Percentiles rank a stretch among this genome's conserved stretches.
phyloP scores from a whole-genome alignment of 2,888 invertebrate genomes.

The Lumbricus terrestris region DNA sequence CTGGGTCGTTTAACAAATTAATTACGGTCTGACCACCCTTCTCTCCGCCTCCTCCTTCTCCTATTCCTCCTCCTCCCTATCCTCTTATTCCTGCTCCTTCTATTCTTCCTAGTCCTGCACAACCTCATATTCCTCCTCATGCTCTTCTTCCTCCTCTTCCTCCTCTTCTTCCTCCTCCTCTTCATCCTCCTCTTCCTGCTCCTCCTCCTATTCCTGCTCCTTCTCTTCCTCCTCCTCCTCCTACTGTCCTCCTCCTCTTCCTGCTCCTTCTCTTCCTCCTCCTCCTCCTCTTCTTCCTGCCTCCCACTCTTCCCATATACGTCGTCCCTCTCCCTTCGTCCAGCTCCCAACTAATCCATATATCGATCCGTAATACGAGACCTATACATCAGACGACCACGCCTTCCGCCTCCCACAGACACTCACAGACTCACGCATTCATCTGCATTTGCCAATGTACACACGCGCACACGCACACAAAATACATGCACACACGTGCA shows the following conservation, averaged over 20 bases:
- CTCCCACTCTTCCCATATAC: background rate
- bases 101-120: too few relatives aligned
- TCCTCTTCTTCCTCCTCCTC: slow-evolving; percentile 8
- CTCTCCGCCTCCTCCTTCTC: background rate
- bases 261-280: background rate
- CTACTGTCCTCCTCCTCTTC: background rate
- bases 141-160: background rate
- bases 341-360: background rate
- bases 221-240: too few relatives aligned
- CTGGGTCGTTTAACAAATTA: background rate
- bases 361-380: background rate
- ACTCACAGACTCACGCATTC: background rate
- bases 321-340: background rate
- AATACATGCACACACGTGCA: background rate
- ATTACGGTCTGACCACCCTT: background rate
- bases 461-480: too few relatives aligned
- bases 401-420: background rate
- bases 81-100: background rate
- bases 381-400: background rate
- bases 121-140: too few relatives aligned
- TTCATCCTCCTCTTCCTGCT: too few relatives aligned
- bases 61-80: background rate
- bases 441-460: background rate
- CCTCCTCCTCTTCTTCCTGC: background rate
- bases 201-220: too few relatives aligned